Percentiles rank a stretch among this genome's conserved stretches.
phyloP scores from a whole-genome alignment of 2,797 vertebrate genomes.

The Aeoliscus strigatus region DNA sequence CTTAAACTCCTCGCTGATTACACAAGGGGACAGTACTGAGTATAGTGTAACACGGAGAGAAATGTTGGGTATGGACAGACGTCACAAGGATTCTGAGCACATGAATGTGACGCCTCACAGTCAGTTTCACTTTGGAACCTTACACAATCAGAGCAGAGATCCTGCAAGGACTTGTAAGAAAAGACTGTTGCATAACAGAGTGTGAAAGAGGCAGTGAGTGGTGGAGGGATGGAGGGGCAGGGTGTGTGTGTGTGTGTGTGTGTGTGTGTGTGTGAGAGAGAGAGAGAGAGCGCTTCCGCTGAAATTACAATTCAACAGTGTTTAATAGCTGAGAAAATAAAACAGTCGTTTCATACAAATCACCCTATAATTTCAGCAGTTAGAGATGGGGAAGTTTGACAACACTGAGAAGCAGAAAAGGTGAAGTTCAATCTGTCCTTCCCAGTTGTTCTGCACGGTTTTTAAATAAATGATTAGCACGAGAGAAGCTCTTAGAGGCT shows the following conservation, averaged over 20 bases:
- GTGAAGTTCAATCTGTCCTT: too few species aligned
- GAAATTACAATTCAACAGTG: too few species aligned
- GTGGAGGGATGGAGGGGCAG: neutral
- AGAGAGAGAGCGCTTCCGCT: too few species aligned
- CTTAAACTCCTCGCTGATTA: constrained; percentile 8
- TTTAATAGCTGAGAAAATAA: too few species aligned
- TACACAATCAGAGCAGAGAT: constrained; percentile 55
- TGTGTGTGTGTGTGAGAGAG: too few species aligned
- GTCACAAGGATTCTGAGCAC: neutral
- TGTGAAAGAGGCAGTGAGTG: constrained; percentile 16
- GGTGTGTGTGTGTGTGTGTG: too few species aligned
- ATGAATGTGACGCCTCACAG: constrained; percentile 27
- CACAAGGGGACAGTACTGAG: constrained; percentile 10
- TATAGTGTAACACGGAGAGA: neutral
- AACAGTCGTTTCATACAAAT: too few species aligned
- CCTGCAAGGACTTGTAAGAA: constrained; percentile 58
- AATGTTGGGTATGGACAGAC: neutral
- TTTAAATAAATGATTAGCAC: constrained; percentile 24
- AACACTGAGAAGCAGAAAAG: too few species aligned
- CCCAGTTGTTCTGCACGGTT: too few species aligned
- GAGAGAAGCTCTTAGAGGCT: constrained; percentile 18
- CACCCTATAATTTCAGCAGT: too few species aligned
- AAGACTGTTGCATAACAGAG: constrained; percentile 50
- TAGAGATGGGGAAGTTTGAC: too few species aligned
- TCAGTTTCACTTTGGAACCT: constrained; percentile 33